Conservation (phyloP, 1,140 invertebrate genomes). For the Zaprionus capensis region DNA sequence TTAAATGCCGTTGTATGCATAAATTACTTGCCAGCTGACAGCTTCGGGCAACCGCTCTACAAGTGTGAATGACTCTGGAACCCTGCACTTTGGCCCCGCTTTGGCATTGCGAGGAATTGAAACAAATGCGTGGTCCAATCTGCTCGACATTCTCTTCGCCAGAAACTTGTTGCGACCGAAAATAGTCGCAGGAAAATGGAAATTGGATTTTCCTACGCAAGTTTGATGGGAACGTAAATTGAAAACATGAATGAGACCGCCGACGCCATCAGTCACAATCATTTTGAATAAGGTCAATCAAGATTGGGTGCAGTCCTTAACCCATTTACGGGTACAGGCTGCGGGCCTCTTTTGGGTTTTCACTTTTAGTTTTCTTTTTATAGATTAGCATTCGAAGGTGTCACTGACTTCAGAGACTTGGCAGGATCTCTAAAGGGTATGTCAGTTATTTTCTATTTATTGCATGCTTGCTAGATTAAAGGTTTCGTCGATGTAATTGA, state of each 20-base stretch:
- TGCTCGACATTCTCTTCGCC: constrained; percentile 9
- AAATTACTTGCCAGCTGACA: constrained; percentile 67
- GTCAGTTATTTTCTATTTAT: background rate
- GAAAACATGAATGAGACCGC: background rate
- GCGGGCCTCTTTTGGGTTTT: background rate
- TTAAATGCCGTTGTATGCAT: constrained; percentile 72
- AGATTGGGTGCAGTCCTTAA: background rate
- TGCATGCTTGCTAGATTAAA: background rate
- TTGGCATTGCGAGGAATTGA: constrained; percentile 44
- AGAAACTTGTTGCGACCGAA: constrained; percentile 52
- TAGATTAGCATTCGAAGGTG: background rate
- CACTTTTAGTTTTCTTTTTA: background rate
- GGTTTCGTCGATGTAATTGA: background rate
- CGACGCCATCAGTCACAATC: constrained; percentile 6
- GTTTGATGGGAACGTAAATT: constrained; percentile 3
- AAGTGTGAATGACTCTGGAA: constrained; percentile 65
- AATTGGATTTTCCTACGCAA: background rate
- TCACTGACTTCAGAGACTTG: background rate
- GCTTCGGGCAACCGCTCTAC: constrained; percentile 44
- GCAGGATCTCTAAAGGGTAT: background rate
- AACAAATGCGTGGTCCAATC: constrained; percentile 47
- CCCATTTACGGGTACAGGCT: background rate
- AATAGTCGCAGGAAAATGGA: constrained; percentile 6
- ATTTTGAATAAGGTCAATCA: constrained; percentile 5
- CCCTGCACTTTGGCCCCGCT: constrained; percentile 12